Conservation (phyloP, 2,797 vertebrate genomes). For the Myotis daubentonii region DNA sequence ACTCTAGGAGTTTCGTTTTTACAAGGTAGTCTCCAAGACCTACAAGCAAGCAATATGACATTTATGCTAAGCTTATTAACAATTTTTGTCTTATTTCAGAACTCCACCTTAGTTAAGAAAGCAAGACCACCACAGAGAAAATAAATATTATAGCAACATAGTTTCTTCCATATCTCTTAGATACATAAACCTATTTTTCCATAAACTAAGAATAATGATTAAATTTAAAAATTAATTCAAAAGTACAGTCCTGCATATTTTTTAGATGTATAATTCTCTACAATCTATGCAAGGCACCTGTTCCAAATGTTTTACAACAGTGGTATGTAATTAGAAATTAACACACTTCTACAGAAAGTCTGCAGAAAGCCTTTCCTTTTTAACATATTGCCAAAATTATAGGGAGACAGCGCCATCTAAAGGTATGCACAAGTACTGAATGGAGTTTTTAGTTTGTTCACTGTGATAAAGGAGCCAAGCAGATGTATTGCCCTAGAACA, state of each 20-base stretch:
- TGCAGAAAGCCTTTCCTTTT: background rate
- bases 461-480: background rate
- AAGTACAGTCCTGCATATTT: conserved; percentile 12
- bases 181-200: conserved; percentile 14
- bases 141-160: conserved; percentile 40
- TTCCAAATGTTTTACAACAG: conserved; percentile 16
- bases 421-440: conserved; percentile 29
- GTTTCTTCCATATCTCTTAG: background rate
- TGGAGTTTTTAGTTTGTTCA: background rate
- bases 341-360: background rate
- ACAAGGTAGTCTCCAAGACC: conserved; percentile 5
- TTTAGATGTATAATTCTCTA: background rate
- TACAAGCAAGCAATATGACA: conserved; percentile 9
- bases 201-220: conserved; percentile 13
- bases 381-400: conserved; percentile 60
- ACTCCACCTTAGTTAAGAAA: conserved; percentile 2
- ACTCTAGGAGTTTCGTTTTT: background rate
- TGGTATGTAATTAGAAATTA: conserved; percentile 20
- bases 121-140: conserved; percentile 13
- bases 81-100: conserved; percentile 20
- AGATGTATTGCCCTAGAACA: background rate
- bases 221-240: conserved; percentile 27
- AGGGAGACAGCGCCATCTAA: conserved; percentile 75
- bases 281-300: background rate
- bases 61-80: conserved; percentile 4